Base-by-base conservation (phyloP, 2,113 vertebrate genomes). In the Ariopsis seemanni region DNA sequence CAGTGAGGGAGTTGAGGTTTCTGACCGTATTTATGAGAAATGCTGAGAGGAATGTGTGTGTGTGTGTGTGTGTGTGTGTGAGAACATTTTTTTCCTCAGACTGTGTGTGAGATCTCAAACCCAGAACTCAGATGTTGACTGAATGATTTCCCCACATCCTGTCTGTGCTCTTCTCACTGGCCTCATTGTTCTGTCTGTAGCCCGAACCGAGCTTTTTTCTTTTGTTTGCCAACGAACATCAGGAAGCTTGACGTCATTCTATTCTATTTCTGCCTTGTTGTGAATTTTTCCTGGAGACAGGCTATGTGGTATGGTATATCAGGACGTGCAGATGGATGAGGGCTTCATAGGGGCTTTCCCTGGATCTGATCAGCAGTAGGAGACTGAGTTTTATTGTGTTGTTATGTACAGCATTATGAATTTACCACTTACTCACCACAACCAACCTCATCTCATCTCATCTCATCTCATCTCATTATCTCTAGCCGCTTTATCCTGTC, bases 211-310 rank as follows among this genome's bases (percentile, higher is more conserved):
- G 74, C 86, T 58, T 55, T 12, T 79, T 10, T 69, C 42, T 50
- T 58, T 52, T 69, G 79, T 82, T 86, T 82, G 57, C 4, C 62
- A 57, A 83, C 1, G 82, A 63, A 74, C 86, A 83, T 27, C 55
- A 34, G 63, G 71, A 75, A 30, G 65, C 30, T 63, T 78, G n/a
- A 83, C 84, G 42, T 86, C 80, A 69, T 65, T 84, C 84, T 86
- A 63, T 88, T 88, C 84, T 86, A 63, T 88, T 88, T 63, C 15
- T 78, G 71, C 62, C 27, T 58, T 25, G 14, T 83, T 30, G 65
- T 88, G 74, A 82, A 62, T 57, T 83, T 90, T 88, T 67, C 84
- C 87, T 86, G 80, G 84, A 88, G 69, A 58, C 55, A 1, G 10
- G 30, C 65, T 77, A 75, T 15, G 30, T 8, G 27, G 12, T 65